phyloP scores from a whole-genome alignment of 2,888 invertebrate genomes.

The Caenorhabditis becei region DNA sequence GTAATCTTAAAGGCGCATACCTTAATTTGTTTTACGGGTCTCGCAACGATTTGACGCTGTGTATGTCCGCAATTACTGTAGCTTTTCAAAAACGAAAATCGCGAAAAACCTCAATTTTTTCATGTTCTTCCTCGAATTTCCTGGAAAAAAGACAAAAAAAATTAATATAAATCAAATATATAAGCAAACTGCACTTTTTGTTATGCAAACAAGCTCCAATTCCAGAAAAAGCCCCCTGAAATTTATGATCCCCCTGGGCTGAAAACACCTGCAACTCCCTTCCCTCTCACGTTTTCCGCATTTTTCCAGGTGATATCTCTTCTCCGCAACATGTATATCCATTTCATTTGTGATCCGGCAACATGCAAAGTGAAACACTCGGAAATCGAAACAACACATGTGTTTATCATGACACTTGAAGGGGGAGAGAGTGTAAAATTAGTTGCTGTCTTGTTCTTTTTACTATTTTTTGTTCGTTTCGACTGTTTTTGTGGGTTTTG shows the following conservation, averaged over 20 bases:
- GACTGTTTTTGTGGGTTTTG: background rate
- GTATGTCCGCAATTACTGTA: no score
- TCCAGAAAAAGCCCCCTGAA: background rate
- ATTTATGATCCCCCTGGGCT: no score
- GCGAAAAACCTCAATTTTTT: no score
- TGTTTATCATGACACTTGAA: conserved; percentile 31
- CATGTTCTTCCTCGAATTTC: no score
- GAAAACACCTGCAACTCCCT: background rate
- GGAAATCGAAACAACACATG: conserved; percentile 41
- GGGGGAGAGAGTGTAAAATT: conserved; percentile 23
- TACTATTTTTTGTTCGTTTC: background rate
- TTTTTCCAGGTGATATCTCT: background rate
- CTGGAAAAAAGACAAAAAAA: no score
- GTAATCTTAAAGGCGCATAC: background rate
- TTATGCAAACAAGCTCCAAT: no score
- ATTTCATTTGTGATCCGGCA: background rate
- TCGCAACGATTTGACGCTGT: background rate
- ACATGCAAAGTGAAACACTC: background rate
- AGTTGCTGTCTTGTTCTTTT: conserved; percentile 15
- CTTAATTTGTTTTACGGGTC: background rate
- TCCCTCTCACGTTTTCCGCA: background rate
- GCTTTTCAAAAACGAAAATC: no score
- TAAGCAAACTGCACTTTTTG: no score
- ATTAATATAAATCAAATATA: no score
- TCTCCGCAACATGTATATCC: background rate